Base-by-base conservation (phyloP, 2,113 vertebrate species). In the Nannospalax galili region DNA sequence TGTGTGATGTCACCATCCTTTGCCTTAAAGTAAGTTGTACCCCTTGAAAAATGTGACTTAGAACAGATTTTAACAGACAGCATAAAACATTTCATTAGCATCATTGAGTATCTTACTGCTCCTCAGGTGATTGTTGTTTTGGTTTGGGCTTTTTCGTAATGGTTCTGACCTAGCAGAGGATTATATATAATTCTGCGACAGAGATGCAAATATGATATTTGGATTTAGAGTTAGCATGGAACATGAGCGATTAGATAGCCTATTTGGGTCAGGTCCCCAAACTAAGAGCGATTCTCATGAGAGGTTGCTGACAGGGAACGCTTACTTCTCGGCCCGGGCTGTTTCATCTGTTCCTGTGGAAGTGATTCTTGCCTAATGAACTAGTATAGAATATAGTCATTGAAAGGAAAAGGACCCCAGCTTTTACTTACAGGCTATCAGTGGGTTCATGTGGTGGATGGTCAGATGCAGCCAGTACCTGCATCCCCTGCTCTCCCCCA, bases 251-350 rank as follows among this genome's bases (percentile, higher is more conserved):
- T 48, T 19, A 12, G 10, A 9, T 30, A 42, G 42, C 72, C 64
- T 56, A 5, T 62, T 35, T 17, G 9, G 40, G 1, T 40, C 16
- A 0, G 12, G 5, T 42, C 37, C 15, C 30, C 40, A 12, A 28
- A 30, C 6, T 11, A 10, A 81, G n/a, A 52, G 20, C 20, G 42
- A 56, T 48, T 52, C 45, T 75, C 4, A 0, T 5, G 12, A 30
- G 20, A 37, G 8, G 22, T 26, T 28, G 10, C 52, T 52, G 1
- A 52, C 15, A 9, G 0, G 77, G 11, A 28, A n/a, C 7, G 7
- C 40, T 30, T 10, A 1, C 69, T 42, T 24, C 32, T 19, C 32
- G 0, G 20, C 42, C n/a, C 28, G 22, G 37, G 5, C 67, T 24
- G 22, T 45, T 90, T 9, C 7, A 60, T 35, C 42, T 24, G 0